Evolutionary conservation across 2,888 invertebrate genomes (phyloP), one percentile per base, ranked within the genome.

Genomic region (Platerodrilus igneus): DNA sequence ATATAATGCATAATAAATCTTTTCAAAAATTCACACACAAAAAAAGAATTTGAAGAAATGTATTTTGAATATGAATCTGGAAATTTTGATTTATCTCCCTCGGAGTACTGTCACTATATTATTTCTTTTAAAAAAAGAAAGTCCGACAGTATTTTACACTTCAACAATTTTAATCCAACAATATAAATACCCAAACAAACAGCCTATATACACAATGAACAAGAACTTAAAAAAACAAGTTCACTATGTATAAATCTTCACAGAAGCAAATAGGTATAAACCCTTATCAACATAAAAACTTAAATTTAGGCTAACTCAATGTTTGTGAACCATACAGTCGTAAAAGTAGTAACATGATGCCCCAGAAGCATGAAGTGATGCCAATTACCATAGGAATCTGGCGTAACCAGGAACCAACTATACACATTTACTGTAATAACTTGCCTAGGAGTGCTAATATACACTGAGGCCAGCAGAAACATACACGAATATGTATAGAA

Each of bases 311-410:
- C 28, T 31, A 34, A 30, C 35, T 10, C 15, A 41, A 18, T 27
- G 36, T 43, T 33, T 45, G 39, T 30, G 42, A 66, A 60, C 59
- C 76, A 75, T 79, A 80, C 68, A 77, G 74, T 73, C 79, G 78
- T 73, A 81, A 75, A 73, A 81, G 76, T 73, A 81, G 78, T 70
- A 82, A 76, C 70, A 81, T 75, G 69, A 83, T 74, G 68, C 88
- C 89, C 86, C 88, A 88, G 71, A 90, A 76, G 76, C 88, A 89
- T 67, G 87, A 87, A 66, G 88, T 87, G 68, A 89, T 81, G 70
- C 90, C 89, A 74, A 89, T 81, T 78, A 87, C 82, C 70, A 88
- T 74, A 62, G 88, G 87, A 74, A 87, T 69, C 60, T 79, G 77
- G 61, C 74, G 74, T 65, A 73, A 72, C 68, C 77, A 72, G 71